Conservation (phyloP, 2,113 vertebrate species). For the Labeo rohita region DNA sequence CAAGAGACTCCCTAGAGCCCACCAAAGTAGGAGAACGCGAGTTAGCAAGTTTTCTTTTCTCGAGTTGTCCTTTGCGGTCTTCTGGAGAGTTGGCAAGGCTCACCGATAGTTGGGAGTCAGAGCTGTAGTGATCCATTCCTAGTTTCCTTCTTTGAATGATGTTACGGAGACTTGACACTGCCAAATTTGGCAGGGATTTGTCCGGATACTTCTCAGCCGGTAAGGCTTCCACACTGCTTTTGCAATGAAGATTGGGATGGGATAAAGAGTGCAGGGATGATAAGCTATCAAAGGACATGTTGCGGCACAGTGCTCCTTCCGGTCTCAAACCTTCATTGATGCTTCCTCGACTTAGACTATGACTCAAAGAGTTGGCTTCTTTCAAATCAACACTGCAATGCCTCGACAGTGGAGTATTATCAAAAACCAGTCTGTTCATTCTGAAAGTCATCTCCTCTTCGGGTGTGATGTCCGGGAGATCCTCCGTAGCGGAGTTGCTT, state of each 20-base stretch:
- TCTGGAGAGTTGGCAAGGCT: constrained; percentile 63
- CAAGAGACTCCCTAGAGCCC: constrained; percentile 75
- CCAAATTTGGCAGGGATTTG: constrained; percentile 66
- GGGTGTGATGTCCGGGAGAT: constrained; percentile 71
- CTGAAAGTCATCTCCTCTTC: constrained; percentile 74
- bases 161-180: constrained; percentile 80
- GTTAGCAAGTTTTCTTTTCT: constrained; percentile 75
- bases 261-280: constrained; percentile 74
- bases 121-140: constrained; percentile 85
- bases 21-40: constrained; percentile 73
- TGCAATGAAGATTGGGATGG: constrained; percentile 75
- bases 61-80: constrained; percentile 67
- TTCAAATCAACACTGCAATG: constrained; percentile 78
- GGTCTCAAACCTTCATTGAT: constrained; percentile 19
- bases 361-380: constrained; percentile 67
- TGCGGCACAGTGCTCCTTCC: constrained; percentile 64
- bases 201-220: constrained; percentile 70
- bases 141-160: constrained; percentile 83
- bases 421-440: constrained; percentile 63
- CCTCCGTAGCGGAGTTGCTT: constrained; percentile 69
- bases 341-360: constrained; percentile 65
- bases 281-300: constrained; percentile 76
- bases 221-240: constrained; percentile 62
- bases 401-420: constrained; percentile 67
- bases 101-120: constrained; percentile 81